These are phyloP conservation scores for Melanotaenia nigrans DNA, from an alignment of 2,797 vertebrate species.

Conservation along the genomic window DNA sequence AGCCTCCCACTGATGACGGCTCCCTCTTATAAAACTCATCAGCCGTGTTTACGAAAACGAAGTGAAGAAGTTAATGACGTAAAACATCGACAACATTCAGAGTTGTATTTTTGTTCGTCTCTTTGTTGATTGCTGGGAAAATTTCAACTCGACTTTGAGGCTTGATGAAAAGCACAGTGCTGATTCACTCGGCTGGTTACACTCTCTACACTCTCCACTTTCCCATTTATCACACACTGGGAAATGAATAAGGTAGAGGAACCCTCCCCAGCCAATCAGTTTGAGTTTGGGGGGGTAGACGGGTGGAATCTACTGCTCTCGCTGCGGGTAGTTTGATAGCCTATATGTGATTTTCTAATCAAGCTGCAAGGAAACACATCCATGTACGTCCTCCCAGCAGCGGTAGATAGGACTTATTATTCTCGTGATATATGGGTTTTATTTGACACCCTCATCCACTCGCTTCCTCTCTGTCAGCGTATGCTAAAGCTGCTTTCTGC, in stretches of 20 bases:
- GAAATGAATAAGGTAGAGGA: constrained; percentile 51
- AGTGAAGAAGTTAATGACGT: constrained; percentile 24
- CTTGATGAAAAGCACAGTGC: constrained; percentile 25
- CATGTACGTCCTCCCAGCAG: constrained; percentile 47
- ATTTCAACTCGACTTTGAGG: constrained; percentile 26
- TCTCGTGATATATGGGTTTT: constrained; percentile 54
- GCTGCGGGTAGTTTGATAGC: constrained; percentile 50
- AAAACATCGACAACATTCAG: too few relatives aligned
- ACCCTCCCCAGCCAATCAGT: constrained; percentile 30
- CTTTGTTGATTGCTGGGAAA: constrained; percentile 39
- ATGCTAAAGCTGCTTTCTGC: constrained; percentile 63
- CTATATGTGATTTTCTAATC: constrained; percentile 70
- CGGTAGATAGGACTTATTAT: constrained; percentile 63
- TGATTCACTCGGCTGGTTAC: constrained; percentile 13
- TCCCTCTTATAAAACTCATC: constrained; percentile 35
- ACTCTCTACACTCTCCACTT: constrained; percentile 19
- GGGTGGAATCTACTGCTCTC: constrained; percentile 17
- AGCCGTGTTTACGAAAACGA: constrained; percentile 40
- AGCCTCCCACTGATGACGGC: constrained; percentile 34
- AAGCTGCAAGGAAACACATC: constrained; percentile 47
- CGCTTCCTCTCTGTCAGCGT: constrained; percentile 60
- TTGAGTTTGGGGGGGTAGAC: not conserved
- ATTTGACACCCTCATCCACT: constrained; percentile 59
- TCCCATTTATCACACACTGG: constrained; percentile 51
- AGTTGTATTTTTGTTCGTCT: constrained; percentile 17